Percentiles rank a stretch among this genome's conserved stretches.
These are phyloP conservation scores for Epirrhoe tristata DNA, from an alignment of 2,888 invertebrate species.

Conservation along the genomic window DNA sequence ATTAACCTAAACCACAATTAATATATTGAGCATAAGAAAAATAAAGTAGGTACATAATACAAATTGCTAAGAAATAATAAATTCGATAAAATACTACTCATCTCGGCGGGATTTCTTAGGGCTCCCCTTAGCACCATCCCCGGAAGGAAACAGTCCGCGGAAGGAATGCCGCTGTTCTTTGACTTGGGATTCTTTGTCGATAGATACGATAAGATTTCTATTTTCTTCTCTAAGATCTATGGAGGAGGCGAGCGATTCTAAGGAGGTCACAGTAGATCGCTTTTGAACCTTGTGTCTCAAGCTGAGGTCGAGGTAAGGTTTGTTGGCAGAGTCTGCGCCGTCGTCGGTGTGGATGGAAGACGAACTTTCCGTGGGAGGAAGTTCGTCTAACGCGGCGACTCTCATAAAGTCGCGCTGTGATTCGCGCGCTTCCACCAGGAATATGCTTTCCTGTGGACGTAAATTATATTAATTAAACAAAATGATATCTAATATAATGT, in stretches of 20 bases:
- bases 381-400: conserved; percentile 61
- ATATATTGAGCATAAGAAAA: conserved; percentile 25
- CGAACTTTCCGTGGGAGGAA: conserved; percentile 46
- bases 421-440: conserved; percentile 91
- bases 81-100: conserved; percentile 35
- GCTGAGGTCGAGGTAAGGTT: conserved; percentile 63
- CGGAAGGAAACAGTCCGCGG: conserved; percentile 62
- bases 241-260: conserved; percentile 81
- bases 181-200: conserved; percentile 70
- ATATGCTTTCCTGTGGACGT: conserved; percentile 89
- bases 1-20: background rate
- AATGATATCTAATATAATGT: too few species aligned
- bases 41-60: conserved; percentile 10
- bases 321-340: conserved; percentile 31
- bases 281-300: conserved; percentile 57
- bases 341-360: conserved; percentile 30
- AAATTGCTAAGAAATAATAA: conserved; percentile 21
- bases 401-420: conserved; percentile 88
- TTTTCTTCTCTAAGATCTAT: conserved; percentile 64
- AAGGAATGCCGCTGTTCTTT: conserved; percentile 68
- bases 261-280: conserved; percentile 83
- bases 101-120: conserved; percentile 63
- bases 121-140: conserved; percentile 55
- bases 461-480: background rate
- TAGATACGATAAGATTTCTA: conserved; percentile 59